Base-by-base conservation (phyloP, 92 coral and sea anemone genomes). In the Actinernus sp. region DNA sequence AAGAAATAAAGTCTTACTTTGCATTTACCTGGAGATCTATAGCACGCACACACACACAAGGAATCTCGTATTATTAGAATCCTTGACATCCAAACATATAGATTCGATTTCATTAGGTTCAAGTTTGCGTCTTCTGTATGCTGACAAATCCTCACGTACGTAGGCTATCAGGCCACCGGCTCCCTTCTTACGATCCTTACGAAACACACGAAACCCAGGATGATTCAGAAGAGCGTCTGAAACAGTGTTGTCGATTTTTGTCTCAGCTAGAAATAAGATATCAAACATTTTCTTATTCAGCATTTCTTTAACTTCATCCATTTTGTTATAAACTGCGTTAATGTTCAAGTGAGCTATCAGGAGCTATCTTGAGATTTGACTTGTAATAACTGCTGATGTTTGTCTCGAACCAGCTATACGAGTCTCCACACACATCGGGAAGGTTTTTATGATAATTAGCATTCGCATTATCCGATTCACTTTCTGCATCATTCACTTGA, bases 1-100 rank as follows among this genome's bases (percentile, higher is more conserved):
- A 32, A 17, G 73, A 55, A 30, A 58, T 36, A 61, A 87, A 74
- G 41, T 80, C 88, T 23, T 25, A 39, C 59, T 43, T 87, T 87
- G 55, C 82, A 59, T 10, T 31, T 37, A 26, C 58, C 39, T 14
- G 41, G 79, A 9, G 88, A 79, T 48, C 92, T 41, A 40, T 73
- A 86, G 21, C 52, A 45, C 19, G 52, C 52, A 18, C 52, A 45
- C n/a, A n/a, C n/a, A n/a, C 19, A 45, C 52, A 45, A 45, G 10
- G 52, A 45, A 45, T 23, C 52, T 45, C 5, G 52, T 9, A 23
- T 45, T 45, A 6, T 23, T 8, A 9, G 10, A 9, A 18, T 45
- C 52, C 5, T 12, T 9, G 5, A 45, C 52, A 17, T 45, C 52
- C 52, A 45, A 45, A 17, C 10, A 18, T 9, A 45, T 17, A 9